Evolutionary conservation across 2,113 vertebrate genomes (phyloP).

Genomic region (Misgurnus anguillicaudatus): DNA sequence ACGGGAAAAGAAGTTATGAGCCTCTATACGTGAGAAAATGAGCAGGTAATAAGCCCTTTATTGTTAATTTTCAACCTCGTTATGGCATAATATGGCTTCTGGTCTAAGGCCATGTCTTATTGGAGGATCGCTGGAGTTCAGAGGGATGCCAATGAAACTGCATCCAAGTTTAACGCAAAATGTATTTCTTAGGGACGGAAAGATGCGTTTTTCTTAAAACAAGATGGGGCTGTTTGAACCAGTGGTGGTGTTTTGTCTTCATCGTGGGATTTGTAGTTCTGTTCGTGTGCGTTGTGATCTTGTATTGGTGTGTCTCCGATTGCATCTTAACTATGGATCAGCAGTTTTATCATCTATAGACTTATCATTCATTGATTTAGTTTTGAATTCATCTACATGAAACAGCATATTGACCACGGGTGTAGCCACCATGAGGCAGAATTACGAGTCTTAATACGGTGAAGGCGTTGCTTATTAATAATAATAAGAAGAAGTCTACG

Average conservation of each 20-base stretch:
- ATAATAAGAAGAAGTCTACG: not conserved
- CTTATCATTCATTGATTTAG: no score
- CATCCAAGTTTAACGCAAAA: not conserved
- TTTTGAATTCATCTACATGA: not conserved
- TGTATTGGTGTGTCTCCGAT: no score
- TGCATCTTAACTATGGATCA: not conserved
- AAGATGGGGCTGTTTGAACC: not conserved
- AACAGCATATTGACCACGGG: not conserved
- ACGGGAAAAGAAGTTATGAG: not conserved
- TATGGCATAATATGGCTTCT: not conserved
- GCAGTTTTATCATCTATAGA: not conserved
- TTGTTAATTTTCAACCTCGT: not conserved
- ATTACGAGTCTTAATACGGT: not conserved
- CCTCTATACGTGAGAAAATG: not conserved
- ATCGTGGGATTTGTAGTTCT: not conserved
- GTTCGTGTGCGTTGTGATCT: constrained; percentile 1
- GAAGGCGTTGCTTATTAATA: constrained; percentile 22
- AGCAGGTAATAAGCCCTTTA: constrained; percentile 26
- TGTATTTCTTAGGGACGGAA: not conserved
- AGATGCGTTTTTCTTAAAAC: not conserved
- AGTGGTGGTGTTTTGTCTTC: not conserved
- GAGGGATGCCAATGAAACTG: not conserved
- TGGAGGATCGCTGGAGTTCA: not conserved
- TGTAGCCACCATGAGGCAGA: not conserved
- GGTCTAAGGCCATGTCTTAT: not conserved